Conservation (phyloP, 2,113 vertebrate genomes). For the Vulpes lagopus region DNA sequence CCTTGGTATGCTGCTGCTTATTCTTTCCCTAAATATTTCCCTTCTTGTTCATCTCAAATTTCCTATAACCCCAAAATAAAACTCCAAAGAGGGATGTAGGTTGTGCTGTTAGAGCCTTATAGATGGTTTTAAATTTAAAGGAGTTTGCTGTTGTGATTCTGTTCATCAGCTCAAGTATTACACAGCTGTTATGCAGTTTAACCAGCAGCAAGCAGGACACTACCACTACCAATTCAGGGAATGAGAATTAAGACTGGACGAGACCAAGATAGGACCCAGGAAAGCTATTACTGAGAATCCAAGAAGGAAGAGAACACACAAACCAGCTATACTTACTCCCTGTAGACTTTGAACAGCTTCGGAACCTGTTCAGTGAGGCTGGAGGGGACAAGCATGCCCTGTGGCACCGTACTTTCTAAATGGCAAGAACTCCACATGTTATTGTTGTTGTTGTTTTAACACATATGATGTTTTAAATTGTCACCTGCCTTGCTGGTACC, state of each 20-base stretch:
- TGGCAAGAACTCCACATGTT: not conserved
- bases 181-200: not conserved
- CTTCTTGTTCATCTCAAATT: conserved; percentile 43
- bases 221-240: not conserved
- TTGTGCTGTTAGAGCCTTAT: not conserved
- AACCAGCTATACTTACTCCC: not conserved
- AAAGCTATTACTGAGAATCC: not conserved
- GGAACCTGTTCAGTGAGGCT: not conserved
- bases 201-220: not conserved
- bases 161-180: not conserved
- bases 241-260: not conserved
- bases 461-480: not conserved
- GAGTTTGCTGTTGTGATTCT: not conserved
- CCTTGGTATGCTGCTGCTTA: not conserved
- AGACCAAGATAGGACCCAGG: not conserved
- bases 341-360: not conserved
- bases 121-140: not conserved
- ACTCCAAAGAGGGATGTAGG: not conserved
- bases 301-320: not conserved
- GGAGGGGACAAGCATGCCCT: not conserved
- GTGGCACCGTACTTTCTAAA: not conserved
- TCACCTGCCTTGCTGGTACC: not conserved
- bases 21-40: not conserved
- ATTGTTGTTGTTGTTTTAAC: not conserved
- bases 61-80: not conserved